Base-by-base conservation (phyloP, 2,888 invertebrate genomes). In the Molanna angustata region DNA sequence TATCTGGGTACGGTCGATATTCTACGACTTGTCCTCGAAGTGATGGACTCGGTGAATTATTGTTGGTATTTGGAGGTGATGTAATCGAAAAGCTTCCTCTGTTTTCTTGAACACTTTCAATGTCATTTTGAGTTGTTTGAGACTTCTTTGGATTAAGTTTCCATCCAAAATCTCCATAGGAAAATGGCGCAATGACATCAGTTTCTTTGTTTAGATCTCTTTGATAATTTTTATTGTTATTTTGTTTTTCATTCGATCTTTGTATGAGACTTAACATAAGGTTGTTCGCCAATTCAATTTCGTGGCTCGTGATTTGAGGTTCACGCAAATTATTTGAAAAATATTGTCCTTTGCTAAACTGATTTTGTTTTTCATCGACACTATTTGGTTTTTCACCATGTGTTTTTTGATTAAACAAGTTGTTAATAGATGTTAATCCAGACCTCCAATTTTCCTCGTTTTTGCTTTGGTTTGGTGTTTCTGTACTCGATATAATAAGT, bases 121-220 rank as follows among this genome's bases (percentile, higher is more conserved):
- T n/a, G n/a, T n/a, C n/a, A 16, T 45, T 50, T 37, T 44, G 37
- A 7, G 32, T 18, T 41, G 32, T 20, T 13, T 16, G 13, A n/a
- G n/a, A n/a, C 27, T 71, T 76, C 61, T 71, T 74, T n/a, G 68
- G 71, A 2, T 66, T 64, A 17, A 76, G 51, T 62, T 74, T 76
- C 77, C 77, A 77, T 1, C 77, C 76, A 60, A 71, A 77, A 59
- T 77, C 76, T 9, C 76, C 76, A 48, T 73, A 71, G 1, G 76
- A 73, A 57, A 76, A 76, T 22, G 64, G 60, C 11, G 67, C 60
- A 4, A 46, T 19, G 4, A 39, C 47, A 9, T 53, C 47, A 6
- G 52, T 56, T n/a, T 56, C 56, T 11, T 53, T 53, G 2, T 53
- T 47, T 22, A 43, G 14, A 43, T 56, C 56, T 61, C 69, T 68